Base-by-base conservation (phyloP, 2,113 vertebrate genomes). In the Hydrochoerus hydrochaeris region DNA sequence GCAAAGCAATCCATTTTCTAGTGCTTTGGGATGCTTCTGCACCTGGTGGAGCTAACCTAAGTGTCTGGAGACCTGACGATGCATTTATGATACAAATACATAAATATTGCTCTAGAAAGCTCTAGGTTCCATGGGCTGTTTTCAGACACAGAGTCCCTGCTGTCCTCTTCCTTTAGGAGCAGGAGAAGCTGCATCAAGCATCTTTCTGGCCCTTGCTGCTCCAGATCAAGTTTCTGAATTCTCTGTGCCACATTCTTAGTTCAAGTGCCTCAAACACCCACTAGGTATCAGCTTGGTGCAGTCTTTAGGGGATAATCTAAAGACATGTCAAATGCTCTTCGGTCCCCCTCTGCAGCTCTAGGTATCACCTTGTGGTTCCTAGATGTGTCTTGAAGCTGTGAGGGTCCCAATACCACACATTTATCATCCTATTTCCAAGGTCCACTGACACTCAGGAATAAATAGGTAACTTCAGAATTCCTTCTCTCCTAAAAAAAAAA, bases 61-160 rank as follows among this genome's bases (percentile, higher is more conserved):
- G 60, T 22, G 4, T 46, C 82, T 62, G 57, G 28, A 85, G 32
- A 73, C 38, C 81, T 97, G 58, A 88, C 46, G 91, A 91, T 80
- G 67, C 44, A 77, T 19, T 54, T 26, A 46, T 65, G 75, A 93
- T 80, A 95, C 81, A 94, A 83, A 94, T 69, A 35, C 7, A 22
- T 20, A 41, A 60, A 13, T 83, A 35, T n/a, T 82, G 19, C 30
- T 90, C 73, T 58, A 46, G 63, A 86, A 89, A 69, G 19, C 30
- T 63, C n/a, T 46, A 14, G 24, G 54, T 46, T 7, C 57, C 67
- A 6, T 2, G 49, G 30, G 17, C 14, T 83, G 26, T 81, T 95
- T 86, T 83, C 73, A 93, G 52, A 95, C 57, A 94, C 52, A 22
- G 12, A 3, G 22, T 81, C 1, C 7, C 89, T 14, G 6, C 35